A percentile compares a stretch with the other conserved stretches of the same genome.
These are phyloP conservation scores for Crenuchus spilurus DNA, from an alignment of 2,797 vertebrate species.

Conservation along the genomic window DNA sequence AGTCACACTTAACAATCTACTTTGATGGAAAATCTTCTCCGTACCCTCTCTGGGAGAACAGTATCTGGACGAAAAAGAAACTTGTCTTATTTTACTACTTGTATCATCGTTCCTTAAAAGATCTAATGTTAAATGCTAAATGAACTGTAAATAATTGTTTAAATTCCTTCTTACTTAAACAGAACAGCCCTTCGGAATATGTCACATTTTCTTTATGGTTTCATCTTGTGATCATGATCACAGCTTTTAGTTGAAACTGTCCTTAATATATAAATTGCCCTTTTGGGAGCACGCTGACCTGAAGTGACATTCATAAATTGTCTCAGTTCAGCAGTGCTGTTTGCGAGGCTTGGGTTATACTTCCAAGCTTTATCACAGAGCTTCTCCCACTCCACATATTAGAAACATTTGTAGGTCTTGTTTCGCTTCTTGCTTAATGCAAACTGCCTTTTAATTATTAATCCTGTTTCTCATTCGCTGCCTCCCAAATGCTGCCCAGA, in stretches of 20 bases:
- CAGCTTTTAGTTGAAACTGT: neutral
- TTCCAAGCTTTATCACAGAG: neutral
- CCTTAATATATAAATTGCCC: neutral
- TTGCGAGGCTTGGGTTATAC: slow-evolving; percentile 21
- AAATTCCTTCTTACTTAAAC: too few species aligned
- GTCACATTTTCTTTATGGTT: too few species aligned
- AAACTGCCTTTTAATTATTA: slow-evolving; percentile 50
- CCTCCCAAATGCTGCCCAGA: slow-evolving; percentile 23
- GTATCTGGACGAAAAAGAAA: too few species aligned
- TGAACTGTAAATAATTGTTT: too few species aligned
- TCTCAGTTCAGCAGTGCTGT: neutral
- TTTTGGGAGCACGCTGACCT: neutral
- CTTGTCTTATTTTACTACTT: too few species aligned
- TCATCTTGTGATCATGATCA: neutral
- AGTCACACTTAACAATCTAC: too few species aligned
- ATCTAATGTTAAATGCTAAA: too few species aligned
- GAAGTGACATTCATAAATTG: neutral
- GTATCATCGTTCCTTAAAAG: too few species aligned
- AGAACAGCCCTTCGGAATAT: too few species aligned
- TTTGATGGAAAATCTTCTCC: too few species aligned
- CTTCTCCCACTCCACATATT: slow-evolving; percentile 11
- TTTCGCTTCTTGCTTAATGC: slow-evolving; percentile 14
- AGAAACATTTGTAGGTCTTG: slow-evolving; percentile 18
- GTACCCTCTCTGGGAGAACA: too few species aligned
- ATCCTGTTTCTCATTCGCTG: slow-evolving; percentile 15